Evolutionary conservation across 2,797 vertebrate genomes (phyloP).

Genomic region (Vespertilio murinus): DNA sequence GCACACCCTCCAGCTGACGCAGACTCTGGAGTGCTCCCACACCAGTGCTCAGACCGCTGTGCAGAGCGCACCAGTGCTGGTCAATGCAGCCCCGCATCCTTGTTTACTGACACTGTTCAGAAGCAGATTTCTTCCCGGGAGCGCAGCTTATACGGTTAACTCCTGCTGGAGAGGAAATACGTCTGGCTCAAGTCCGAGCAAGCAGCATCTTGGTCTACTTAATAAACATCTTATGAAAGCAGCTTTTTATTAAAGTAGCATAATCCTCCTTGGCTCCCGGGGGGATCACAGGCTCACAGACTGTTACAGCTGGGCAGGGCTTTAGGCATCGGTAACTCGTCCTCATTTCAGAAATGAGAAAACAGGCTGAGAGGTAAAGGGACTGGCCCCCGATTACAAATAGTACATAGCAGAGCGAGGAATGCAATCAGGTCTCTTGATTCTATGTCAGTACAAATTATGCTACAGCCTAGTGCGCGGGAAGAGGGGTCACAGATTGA

Average conservation of each 20-base stretch:
- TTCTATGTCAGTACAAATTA: neutral
- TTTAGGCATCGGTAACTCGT: neutral
- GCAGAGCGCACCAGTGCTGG: neutral
- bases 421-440: neutral
- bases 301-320: neutral
- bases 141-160: neutral
- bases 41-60: neutral
- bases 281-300: constrained; percentile 34
- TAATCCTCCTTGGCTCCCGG: constrained; percentile 42
- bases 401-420: neutral
- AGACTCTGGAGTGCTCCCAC: neutral
- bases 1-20: neutral
- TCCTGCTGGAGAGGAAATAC: neutral
- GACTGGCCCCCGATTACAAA: neutral
- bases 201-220: constrained; percentile 44
- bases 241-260: constrained; percentile 55
- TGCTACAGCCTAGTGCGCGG: neutral
- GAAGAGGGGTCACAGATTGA: neutral
- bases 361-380: neutral
- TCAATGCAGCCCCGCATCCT: neutral
- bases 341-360: constrained; percentile 15
- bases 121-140: neutral
- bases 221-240: constrained; percentile 40
- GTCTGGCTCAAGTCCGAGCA: constrained; percentile 30
- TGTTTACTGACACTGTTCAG: neutral